A percentile compares a stretch with the other conserved stretches of the same genome.
phyloP scores from a whole-genome alignment of 2,797 vertebrate species.

The Gymnopithys bicolor region DNA sequence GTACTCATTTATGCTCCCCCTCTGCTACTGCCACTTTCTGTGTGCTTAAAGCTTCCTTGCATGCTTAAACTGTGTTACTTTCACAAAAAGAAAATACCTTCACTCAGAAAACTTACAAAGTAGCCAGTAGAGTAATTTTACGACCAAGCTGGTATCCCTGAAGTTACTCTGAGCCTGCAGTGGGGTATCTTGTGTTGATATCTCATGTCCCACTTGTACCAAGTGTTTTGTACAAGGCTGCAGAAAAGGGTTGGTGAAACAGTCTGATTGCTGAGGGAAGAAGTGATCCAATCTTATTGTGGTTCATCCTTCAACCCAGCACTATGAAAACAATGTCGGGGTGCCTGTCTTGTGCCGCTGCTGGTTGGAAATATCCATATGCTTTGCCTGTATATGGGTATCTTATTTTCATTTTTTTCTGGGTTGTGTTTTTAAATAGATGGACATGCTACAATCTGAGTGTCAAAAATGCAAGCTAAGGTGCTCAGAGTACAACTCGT shows the following conservation, averaged over 20 bases:
- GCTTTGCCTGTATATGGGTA: background rate
- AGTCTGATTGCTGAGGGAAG: background rate
- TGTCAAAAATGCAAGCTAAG: background rate
- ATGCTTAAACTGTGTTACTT: background rate
- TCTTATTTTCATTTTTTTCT: background rate
- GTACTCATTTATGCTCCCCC: background rate
- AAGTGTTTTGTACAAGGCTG: background rate
- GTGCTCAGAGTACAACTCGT: background rate
- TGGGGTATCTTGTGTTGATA: background rate
- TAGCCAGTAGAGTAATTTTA: background rate
- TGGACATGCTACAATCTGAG: background rate
- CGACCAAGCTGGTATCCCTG: background rate
- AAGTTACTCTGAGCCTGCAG: background rate
- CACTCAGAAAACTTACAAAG: background rate
- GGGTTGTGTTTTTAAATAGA: background rate
- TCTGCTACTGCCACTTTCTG: background rate
- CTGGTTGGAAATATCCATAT: background rate
- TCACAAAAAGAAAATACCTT: background rate
- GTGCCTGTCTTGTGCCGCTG: background rate
- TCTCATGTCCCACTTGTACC: fast-evolving
- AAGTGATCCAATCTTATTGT: background rate
- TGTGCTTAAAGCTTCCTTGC: background rate
- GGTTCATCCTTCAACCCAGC: background rate
- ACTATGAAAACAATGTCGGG: background rate
- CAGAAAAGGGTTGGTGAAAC: background rate